Percentiles rank a stretch among this genome's conserved stretches.
Conservation (phyloP, 2,797 vertebrate species). For the Clarias laeviceps region DNA sequence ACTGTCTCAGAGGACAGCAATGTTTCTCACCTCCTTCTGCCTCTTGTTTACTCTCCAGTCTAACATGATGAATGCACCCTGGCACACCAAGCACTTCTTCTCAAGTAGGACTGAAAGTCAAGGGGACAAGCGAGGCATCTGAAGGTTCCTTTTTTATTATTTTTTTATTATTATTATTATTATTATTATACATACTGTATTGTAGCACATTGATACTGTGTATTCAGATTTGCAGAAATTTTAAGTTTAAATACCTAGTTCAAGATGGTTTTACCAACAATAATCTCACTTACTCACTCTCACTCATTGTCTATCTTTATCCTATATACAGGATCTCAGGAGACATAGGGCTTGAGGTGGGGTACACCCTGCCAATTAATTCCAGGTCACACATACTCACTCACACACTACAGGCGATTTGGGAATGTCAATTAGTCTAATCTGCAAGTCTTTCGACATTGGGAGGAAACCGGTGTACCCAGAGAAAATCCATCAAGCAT, state of each 20-base stretch:
- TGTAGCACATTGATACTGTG: neutral
- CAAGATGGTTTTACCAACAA: too few species aligned
- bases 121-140: constrained; percentile 76
- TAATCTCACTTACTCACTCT: neutral
- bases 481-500: too few species aligned
- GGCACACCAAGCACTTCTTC: constrained; percentile 75
- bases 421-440: too few species aligned
- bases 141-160: constrained; percentile 65
- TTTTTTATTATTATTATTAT: constrained; percentile 38
- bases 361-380: too few species aligned
- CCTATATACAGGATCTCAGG: too few species aligned
- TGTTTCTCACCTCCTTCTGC: constrained; percentile 66
- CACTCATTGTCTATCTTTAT: too few species aligned
- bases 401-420: too few species aligned
- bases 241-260: neutral
- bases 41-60: constrained; percentile 56
- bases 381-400: too few species aligned
- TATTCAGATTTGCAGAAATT: neutral
- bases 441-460: too few species aligned
- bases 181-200: neutral
- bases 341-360: too few species aligned
- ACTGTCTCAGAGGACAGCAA: constrained; percentile 63
- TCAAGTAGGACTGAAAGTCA: constrained; percentile 77
- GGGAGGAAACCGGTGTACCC: too few species aligned
- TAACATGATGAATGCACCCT: constrained; percentile 79